These are phyloP conservation scores for Hemiprocne comata DNA, from an alignment of 2,113 vertebrate species.

Conservation along the genomic window DNA sequence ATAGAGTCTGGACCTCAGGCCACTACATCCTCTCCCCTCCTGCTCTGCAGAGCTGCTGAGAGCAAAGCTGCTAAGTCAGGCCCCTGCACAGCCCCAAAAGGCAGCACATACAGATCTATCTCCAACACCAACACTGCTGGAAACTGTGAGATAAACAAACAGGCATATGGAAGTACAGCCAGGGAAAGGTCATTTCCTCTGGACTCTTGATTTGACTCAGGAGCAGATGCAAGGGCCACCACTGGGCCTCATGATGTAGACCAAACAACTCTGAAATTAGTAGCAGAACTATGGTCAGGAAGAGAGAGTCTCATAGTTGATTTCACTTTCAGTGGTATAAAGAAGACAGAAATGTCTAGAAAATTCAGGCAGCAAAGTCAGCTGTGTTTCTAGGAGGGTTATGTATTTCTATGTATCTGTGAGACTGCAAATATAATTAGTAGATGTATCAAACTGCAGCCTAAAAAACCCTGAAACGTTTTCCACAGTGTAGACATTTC, in stretches of 20 bases:
- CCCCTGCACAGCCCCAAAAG: rapidly evolving
- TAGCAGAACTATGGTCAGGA: background rate
- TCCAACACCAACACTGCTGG: rapidly evolving
- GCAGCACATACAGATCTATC: background rate
- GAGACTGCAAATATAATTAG: background rate
- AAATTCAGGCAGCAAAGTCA: background rate
- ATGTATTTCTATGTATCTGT: background rate
- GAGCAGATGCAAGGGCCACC: background rate
- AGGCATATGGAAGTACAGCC: background rate
- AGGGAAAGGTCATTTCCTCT: background rate
- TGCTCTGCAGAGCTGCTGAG: background rate
- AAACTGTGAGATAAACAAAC: background rate
- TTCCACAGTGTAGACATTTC: background rate
- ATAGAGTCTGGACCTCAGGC: background rate
- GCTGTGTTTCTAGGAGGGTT: background rate
- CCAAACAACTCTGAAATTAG: background rate
- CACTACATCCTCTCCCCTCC: rapidly evolving
- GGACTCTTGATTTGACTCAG: background rate
- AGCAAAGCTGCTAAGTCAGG: background rate
- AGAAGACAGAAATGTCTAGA: background rate
- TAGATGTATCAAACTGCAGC: background rate
- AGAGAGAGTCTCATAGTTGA: background rate
- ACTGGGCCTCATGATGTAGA: background rate
- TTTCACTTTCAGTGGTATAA: conserved; percentile 1
- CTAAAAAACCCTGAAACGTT: background rate